Conservation (phyloP, 2,797 vertebrate species). For the Sternarchorhynchus goeldii region DNA sequence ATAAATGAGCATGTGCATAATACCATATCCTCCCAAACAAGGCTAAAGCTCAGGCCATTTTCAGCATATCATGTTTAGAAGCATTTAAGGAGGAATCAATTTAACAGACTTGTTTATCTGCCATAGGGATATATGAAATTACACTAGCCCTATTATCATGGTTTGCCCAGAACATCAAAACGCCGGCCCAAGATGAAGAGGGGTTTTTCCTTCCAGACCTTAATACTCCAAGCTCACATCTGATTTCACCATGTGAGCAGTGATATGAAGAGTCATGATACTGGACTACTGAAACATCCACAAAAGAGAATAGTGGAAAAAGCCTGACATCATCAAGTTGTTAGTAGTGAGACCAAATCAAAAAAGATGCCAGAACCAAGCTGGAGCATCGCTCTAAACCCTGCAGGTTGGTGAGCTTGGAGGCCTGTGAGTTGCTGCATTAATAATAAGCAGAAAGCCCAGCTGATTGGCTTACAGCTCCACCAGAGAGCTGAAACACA, state of each 20-base stretch:
- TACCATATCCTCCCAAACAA: too few relatives aligned
- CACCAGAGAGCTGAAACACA: constrained; percentile 57
- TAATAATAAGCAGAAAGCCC: constrained; percentile 49
- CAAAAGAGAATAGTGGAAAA: constrained; percentile 1
- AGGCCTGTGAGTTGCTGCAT: constrained; percentile 52
- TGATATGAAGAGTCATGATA: background rate
- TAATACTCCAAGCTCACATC: background rate
- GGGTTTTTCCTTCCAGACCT: background rate
- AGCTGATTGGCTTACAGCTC: constrained; percentile 42
- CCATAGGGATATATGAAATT: background rate
- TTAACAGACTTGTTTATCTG: too few relatives aligned
- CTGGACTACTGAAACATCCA: background rate
- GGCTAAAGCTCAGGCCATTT: too few relatives aligned
- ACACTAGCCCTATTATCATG: background rate
- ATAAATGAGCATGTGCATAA: background rate
- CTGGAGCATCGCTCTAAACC: constrained; percentile 36
- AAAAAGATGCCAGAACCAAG: constrained; percentile 33
- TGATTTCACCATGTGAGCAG: background rate
- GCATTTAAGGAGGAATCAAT: too few relatives aligned
- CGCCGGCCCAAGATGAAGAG: background rate
- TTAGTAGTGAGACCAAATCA: constrained; percentile 36
- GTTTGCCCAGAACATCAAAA: background rate
- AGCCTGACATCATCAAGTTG: background rate
- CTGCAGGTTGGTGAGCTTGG: constrained; percentile 29
- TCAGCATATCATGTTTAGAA: too few relatives aligned